These are phyloP conservation scores for Poliocrania exsul DNA, from an alignment of 2,797 vertebrate species.

Conservation along the genomic window DNA sequence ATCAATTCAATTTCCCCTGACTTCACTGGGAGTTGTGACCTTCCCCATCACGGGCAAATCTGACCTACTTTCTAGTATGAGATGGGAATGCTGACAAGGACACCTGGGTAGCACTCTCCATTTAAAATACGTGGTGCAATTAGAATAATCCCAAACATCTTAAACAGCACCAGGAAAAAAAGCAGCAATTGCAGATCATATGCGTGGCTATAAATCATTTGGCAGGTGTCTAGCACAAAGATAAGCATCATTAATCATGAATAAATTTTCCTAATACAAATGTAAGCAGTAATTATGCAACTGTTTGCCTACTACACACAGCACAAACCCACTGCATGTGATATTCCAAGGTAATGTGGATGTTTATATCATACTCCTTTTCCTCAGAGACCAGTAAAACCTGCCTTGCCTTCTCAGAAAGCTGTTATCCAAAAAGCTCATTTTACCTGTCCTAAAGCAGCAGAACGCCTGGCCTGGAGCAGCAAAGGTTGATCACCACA, in stretches of 20 bases:
- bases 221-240: conserved; percentile 50
- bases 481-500: conserved; percentile 67
- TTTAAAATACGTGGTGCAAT: conserved; percentile 10
- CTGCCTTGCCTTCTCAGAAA: conserved; percentile 64
- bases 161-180: background rate
- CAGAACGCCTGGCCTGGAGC: background rate
- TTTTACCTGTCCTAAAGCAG: conserved; percentile 63
- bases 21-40: background rate
- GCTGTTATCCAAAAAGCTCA: conserved; percentile 70
- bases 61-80: background rate
- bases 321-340: conserved; percentile 72
- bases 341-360: conserved; percentile 45
- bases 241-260: conserved; percentile 54
- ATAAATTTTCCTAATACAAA: conserved; percentile 50
- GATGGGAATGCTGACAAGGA: conserved; percentile 21
- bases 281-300: conserved; percentile 17
- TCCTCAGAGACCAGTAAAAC: conserved; percentile 64
- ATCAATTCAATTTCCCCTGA: background rate
- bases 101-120: background rate
- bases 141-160: conserved; percentile 29
- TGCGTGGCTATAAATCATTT: background rate
- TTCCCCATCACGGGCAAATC: background rate
- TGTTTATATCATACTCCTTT: conserved; percentile 16
- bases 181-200: background rate
- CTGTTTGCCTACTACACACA: conserved; percentile 73